phyloP scores from a whole-genome alignment of 2,888 invertebrate genomes.

The Melinopterus prodromus region DNA sequence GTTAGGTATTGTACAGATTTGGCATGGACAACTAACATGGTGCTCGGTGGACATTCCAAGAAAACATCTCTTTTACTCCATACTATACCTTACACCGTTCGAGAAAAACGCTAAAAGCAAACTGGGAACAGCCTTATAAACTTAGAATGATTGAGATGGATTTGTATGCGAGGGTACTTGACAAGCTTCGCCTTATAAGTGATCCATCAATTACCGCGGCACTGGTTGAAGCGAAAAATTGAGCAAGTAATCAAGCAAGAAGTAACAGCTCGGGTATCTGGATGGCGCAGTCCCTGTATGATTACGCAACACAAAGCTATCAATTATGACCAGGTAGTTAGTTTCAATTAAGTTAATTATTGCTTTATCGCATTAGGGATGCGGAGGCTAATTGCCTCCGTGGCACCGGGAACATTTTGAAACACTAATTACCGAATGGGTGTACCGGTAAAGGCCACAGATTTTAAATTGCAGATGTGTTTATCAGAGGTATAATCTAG shows the following conservation, averaged over 20 bases:
- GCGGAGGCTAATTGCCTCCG: background rate
- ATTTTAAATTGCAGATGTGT: constrained; percentile 4
- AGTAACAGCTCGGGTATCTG: background rate
- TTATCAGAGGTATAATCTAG: background rate
- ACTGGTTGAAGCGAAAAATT: constrained; percentile 4
- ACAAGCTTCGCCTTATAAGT: background rate
- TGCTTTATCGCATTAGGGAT: constrained; percentile 8
- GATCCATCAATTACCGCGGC: background rate
- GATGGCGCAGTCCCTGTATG: background rate
- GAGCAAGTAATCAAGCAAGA: background rate
- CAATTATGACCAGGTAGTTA: constrained; percentile 17
- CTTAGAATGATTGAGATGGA: background rate
- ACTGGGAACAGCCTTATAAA: background rate
- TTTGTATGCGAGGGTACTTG: background rate
- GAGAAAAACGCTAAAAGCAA: background rate
- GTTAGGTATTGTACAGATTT: no score
- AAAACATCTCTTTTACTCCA: no score
- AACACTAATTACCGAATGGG: background rate
- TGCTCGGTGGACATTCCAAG: no score
- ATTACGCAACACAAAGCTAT: background rate
- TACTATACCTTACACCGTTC: no score
- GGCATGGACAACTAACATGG: no score
- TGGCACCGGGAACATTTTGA: background rate
- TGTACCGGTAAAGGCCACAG: background rate
- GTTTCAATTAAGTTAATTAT: constrained; percentile 15